Evolutionary conservation across 2,113 vertebrate genomes (phyloP).

Genomic region (Pachypanchax playfairii): DNA sequence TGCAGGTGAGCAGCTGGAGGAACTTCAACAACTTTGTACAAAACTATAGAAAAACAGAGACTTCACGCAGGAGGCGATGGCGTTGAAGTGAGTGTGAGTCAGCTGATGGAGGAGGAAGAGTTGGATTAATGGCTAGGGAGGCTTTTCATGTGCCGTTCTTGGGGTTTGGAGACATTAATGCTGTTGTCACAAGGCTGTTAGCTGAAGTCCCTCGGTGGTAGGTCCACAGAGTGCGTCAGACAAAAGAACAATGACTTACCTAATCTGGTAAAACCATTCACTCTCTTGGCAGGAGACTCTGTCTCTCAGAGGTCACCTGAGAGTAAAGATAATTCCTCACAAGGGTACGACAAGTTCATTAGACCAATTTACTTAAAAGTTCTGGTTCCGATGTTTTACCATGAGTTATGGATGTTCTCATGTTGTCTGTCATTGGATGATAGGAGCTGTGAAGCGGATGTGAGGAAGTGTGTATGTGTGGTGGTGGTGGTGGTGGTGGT

Average conservation of each 20-base stretch:
- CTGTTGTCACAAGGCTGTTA: constrained; percentile 24
- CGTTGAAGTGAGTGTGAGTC: background rate
- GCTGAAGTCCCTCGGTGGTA: constrained; percentile 13
- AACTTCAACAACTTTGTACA: constrained; percentile 14
- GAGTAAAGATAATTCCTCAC: background rate
- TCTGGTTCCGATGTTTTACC: no score
- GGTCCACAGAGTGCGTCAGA: constrained; percentile 32
- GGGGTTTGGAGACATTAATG: constrained; percentile 2
- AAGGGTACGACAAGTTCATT: background rate
- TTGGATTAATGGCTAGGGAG: background rate
- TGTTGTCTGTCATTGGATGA: no score
- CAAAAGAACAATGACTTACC: constrained; percentile 45
- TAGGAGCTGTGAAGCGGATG: constrained; percentile 48
- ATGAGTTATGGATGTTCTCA: no score
- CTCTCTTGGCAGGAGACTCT: constrained; percentile 16
- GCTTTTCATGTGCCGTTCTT: constrained; percentile 1
- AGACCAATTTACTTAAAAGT: background rate
- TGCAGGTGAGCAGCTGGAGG: constrained; percentile 77
- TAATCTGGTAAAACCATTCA: constrained; percentile 47
- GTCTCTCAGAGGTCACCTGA: constrained; percentile 16
- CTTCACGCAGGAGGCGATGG: no score
- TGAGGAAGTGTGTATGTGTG: constrained; percentile 21
- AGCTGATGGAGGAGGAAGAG: background rate
- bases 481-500: background rate
- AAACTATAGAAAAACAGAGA: background rate